These are phyloP conservation scores for Takifugu rubripes DNA, from an alignment of 2,797 vertebrate genomes.

Conservation along the genomic window DNA sequence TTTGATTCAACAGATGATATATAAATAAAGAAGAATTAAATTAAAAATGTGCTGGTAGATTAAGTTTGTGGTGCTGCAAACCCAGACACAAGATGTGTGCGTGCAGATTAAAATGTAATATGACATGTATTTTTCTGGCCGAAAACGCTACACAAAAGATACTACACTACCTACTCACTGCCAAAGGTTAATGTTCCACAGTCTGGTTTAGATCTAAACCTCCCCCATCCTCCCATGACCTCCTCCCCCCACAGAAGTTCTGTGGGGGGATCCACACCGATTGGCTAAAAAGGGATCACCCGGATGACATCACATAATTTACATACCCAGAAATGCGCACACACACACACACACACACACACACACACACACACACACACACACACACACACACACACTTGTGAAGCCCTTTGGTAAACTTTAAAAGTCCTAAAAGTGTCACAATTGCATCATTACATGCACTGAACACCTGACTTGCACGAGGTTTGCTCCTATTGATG, in stretches of 20 bases:
- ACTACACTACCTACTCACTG: slow-evolving; percentile 17
- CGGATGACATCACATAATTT: slow-evolving; percentile 60
- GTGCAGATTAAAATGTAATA: too few relatives aligned
- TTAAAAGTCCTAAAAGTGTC: background rate
- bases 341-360: slow-evolving; percentile 2
- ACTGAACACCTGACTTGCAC: slow-evolving; percentile 3
- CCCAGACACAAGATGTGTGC: too few relatives aligned
- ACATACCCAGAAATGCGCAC: slow-evolving; percentile 31
- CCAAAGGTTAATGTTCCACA: slow-evolving; percentile 43
- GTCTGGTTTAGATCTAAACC: slow-evolving; percentile 34
- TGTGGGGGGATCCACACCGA: slow-evolving; percentile 29
- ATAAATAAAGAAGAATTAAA: too few relatives aligned
- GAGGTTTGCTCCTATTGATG: slow-evolving; percentile 1
- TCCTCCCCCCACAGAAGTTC: slow-evolving; percentile 36
- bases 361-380: background rate
- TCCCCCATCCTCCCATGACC: slow-evolving; percentile 36
- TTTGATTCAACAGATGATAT: too few relatives aligned
- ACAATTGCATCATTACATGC: background rate
- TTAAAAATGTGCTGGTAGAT: too few relatives aligned
- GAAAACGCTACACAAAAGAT: slow-evolving; percentile 3
- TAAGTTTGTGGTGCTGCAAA: too few relatives aligned
- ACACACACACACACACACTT: background rate
- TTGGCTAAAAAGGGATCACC: slow-evolving; percentile 70
- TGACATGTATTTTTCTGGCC: background rate
- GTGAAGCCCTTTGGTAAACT: background rate